These are phyloP conservation scores for Clanis bilineata DNA, from an alignment of 2,888 invertebrate genomes.

Conservation along the genomic window DNA sequence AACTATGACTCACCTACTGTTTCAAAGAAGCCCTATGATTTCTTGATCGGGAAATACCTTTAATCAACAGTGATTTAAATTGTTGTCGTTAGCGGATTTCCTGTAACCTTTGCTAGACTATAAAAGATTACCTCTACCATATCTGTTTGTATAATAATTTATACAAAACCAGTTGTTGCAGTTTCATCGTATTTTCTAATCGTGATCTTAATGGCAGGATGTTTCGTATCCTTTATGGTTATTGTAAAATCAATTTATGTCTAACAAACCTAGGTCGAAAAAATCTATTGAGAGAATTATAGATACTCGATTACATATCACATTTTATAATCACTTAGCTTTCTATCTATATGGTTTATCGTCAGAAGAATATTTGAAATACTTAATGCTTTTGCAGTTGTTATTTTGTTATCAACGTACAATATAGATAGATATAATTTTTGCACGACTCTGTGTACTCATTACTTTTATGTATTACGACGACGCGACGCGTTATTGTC, in stretches of 20 bases:
- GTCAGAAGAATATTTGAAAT: not conserved
- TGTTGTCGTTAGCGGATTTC: constrained; percentile 4
- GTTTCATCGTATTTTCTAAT: not conserved
- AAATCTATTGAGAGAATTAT: not conserved
- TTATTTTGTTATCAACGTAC: too few relatives aligned
- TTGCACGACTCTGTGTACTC: too few relatives aligned
- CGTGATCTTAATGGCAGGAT: not conserved
- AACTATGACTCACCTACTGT: not conserved
- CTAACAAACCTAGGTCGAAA: not conserved
- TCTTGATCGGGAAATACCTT: constrained; percentile 12
- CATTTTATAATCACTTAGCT: not conserved
- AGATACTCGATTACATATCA: not conserved
- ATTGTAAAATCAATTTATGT: not conserved
- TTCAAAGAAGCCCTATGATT: not conserved
- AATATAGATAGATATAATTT: too few relatives aligned
- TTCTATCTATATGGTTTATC: not conserved
- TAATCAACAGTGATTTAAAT: constrained; percentile 1
- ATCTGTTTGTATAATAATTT: not conserved
- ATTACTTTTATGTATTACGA: too few relatives aligned
- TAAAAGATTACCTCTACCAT: not conserved
- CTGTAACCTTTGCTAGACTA: not conserved
- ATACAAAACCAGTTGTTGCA: not conserved
- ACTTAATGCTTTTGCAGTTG: too few relatives aligned
- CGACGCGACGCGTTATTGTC: too few relatives aligned
- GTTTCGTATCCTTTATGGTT: not conserved